These are phyloP conservation scores for Iguana delicatissima DNA, from an alignment of 2,797 vertebrate genomes.

Conservation along the genomic window DNA sequence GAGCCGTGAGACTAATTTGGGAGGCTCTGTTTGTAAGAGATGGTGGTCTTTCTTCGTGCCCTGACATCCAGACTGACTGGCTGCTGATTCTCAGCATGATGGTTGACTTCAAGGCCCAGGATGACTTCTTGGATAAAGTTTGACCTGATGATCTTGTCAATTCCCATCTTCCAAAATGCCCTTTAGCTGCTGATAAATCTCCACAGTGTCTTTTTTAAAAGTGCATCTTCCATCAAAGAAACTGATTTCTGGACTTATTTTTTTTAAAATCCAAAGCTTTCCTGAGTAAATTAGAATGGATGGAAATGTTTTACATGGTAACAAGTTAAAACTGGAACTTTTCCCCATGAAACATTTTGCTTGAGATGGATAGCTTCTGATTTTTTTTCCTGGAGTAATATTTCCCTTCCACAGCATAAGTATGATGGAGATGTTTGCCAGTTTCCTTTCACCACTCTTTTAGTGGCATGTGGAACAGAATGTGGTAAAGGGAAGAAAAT, in stretches of 20 bases:
- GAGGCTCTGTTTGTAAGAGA: constrained; percentile 19
- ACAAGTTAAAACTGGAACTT: not conserved
- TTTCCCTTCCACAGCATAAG: too few species aligned
- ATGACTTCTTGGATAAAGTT: constrained; percentile 19
- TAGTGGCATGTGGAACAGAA: not conserved
- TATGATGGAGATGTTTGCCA: not conserved
- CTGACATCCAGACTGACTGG: constrained; percentile 12
- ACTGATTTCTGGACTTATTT: constrained; percentile 5
- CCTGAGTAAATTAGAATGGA: not conserved
- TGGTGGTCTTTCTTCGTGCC: constrained; percentile 16
- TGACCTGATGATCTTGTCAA: constrained; percentile 20
- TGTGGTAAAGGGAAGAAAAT: not conserved
- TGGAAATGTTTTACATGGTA: constrained; percentile 1
- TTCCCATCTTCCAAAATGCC: constrained; percentile 5
- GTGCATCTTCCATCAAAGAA: constrained; percentile 17
- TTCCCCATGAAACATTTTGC: not conserved
- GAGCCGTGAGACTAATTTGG: constrained; percentile 11
- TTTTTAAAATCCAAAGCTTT: constrained; percentile 1
- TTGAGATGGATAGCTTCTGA: not conserved
- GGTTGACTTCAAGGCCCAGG: constrained; percentile 7
- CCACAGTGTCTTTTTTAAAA: not conserved
- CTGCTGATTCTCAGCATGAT: constrained; percentile 35
- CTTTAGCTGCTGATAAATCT: constrained; percentile 1
- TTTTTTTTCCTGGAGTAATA: not conserved
- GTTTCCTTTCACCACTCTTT: not conserved